These are phyloP conservation scores for Leucopternis melanops DNA, from an alignment of 2,113 vertebrate species.

Conservation along the genomic window DNA sequence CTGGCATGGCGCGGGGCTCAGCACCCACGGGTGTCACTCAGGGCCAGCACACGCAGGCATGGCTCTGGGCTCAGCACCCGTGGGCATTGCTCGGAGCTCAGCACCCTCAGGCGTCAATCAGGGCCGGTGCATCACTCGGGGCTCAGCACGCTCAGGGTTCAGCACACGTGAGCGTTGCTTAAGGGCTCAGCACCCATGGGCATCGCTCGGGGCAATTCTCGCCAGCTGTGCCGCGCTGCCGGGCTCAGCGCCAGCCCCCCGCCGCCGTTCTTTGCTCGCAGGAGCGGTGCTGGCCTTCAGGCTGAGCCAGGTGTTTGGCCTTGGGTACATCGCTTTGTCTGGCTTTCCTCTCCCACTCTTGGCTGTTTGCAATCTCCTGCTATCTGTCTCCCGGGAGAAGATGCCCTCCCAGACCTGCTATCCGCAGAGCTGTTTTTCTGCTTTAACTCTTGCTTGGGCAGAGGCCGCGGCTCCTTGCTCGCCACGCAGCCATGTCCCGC, in stretches of 20 bases:
- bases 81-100: rapidly evolving
- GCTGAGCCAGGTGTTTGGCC: neutral
- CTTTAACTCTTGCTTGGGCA: neutral
- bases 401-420: neutral
- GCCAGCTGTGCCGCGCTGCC: rapidly evolving
- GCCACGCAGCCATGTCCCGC: rapidly evolving
- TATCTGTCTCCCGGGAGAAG: neutral
- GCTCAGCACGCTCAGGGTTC: neutral
- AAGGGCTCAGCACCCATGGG: neutral
- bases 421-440: neutral
- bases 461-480: neutral
- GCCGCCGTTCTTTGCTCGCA: neutral
- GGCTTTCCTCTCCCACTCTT: neutral
- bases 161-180: rapidly evolving
- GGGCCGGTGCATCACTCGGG: neutral
- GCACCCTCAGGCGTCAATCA: no score
- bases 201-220: rapidly evolving
- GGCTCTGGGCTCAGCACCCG: no score
- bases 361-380: neutral
- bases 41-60: neutral
- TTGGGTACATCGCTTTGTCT: neutral
- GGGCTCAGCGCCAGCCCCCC: neutral
- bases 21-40: rapidly evolving
- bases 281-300: neutral
- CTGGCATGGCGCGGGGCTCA: neutral